These are phyloP conservation scores for Anas platyrhynchos DNA, from an alignment of 2,113 vertebrate species.

Conservation along the genomic window DNA sequence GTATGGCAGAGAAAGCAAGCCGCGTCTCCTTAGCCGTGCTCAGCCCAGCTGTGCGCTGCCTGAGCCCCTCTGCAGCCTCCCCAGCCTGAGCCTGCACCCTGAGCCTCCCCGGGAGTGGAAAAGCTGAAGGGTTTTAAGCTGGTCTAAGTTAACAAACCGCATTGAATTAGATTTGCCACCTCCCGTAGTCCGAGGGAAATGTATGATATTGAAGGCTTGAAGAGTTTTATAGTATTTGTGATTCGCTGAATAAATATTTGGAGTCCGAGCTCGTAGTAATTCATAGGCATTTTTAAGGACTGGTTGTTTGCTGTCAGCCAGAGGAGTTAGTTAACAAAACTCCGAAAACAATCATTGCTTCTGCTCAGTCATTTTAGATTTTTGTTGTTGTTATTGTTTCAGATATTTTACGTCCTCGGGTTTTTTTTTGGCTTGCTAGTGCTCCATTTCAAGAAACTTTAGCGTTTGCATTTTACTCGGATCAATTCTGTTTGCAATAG, in stretches of 20 bases:
- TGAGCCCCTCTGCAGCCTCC: not conserved
- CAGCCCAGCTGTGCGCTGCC: slow-evolving; percentile 36
- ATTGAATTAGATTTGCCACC: slow-evolving; percentile 63
- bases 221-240: slow-evolving; percentile 71
- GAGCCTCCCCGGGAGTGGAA: slow-evolving; percentile 15
- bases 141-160: slow-evolving; percentile 57
- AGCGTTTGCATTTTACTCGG: slow-evolving; percentile 45
- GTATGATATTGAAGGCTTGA: slow-evolving; percentile 54
- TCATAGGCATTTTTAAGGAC: slow-evolving; percentile 60
- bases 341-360: slow-evolving; percentile 5
- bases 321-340: slow-evolving; percentile 47
- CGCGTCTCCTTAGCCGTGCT: not conserved
- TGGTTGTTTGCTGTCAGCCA: slow-evolving; percentile 67
- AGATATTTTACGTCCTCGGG: not conserved
- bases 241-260: slow-evolving; percentile 78
- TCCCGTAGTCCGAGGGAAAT: slow-evolving; percentile 72
- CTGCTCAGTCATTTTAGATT: not conserved
- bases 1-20: slow-evolving; percentile 21
- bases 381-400: slow-evolving; percentile 1
- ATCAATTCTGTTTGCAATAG: slow-evolving; percentile 41
- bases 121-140: slow-evolving; percentile 39
- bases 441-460: not conserved
- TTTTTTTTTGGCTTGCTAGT: not conserved
- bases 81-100: not conserved
- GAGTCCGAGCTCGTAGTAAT: slow-evolving; percentile 70